Conservation (phyloP, 2,797 vertebrate species). For the Scarus forsteni region DNA sequence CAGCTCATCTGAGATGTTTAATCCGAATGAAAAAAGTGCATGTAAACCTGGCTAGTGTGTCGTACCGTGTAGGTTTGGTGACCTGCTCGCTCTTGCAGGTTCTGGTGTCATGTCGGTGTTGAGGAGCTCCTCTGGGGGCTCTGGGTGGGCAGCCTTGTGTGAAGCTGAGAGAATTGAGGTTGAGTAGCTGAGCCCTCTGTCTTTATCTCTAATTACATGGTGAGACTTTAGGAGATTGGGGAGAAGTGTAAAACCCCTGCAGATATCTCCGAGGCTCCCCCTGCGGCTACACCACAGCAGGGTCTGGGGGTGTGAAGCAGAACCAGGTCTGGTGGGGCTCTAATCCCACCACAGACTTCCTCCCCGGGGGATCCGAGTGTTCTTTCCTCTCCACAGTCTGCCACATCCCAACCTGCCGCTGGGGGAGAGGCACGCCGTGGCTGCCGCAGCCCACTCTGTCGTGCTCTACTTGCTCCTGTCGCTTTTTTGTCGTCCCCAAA, state of each 20-base stretch:
- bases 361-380: constrained; percentile 65
- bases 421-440: constrained; percentile 64
- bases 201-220: constrained; percentile 83
- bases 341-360: constrained; percentile 73
- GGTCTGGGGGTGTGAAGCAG: constrained; percentile 73
- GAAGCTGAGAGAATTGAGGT: constrained; percentile 77
- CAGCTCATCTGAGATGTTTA: too few species aligned
- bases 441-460: constrained; percentile 77
- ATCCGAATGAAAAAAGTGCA: too few species aligned
- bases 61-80: constrained; percentile 29
- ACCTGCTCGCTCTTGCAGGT: constrained; percentile 31
- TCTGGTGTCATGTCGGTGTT: constrained; percentile 29
- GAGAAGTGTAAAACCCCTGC: constrained; percentile 66
- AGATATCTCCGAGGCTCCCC: constrained; percentile 50
- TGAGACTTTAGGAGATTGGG: constrained; percentile 74
- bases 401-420: constrained; percentile 63
- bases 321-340: constrained; percentile 71
- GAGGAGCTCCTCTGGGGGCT: constrained; percentile 55
- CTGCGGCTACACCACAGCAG: constrained; percentile 47
- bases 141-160: constrained; percentile 70
- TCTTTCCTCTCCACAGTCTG: constrained; percentile 63
- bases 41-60: too few species aligned
- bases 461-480: constrained; percentile 84
- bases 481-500: constrained; percentile 71
- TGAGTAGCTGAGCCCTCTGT: constrained; percentile 76